A percentile compares a stretch with the other conserved stretches of the same genome.
Conservation (phyloP, 2,888 invertebrate genomes). For the Lagria hirta region DNA sequence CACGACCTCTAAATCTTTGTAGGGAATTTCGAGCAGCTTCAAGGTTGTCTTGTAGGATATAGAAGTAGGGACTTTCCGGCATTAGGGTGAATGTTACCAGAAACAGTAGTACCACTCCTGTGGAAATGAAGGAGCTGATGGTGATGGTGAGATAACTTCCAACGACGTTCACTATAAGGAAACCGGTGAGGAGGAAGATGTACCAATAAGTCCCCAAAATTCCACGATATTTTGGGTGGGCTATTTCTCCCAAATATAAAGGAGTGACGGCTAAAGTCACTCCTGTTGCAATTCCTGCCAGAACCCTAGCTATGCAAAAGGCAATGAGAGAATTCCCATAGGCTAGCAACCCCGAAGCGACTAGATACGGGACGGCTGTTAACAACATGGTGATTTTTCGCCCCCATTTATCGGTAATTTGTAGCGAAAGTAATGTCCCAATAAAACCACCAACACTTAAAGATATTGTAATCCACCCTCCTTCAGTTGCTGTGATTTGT, state of each 20-base stretch:
- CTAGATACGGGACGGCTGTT: conserved; percentile 1
- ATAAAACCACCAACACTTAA: conserved; percentile 2
- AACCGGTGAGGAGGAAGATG: conserved; percentile 59
- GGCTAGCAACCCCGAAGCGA: conserved; percentile 3
- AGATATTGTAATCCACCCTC: conserved; percentile 1
- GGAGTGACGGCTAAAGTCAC: conserved; percentile 54
- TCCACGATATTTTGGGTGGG: conserved; percentile 60
- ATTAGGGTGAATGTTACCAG: conserved; percentile 10
- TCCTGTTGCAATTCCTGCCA: conserved; percentile 63
- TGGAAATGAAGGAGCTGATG: background rate
- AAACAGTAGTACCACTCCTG: background rate
- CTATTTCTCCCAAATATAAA: conserved; percentile 63
- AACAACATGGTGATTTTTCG: conserved; percentile 9
- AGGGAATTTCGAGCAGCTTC: background rate
- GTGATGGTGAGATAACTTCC: conserved; percentile 49
- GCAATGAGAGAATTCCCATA: background rate
- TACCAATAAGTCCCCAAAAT: conserved; percentile 65
- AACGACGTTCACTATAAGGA: conserved; percentile 63
- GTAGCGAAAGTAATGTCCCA: background rate
- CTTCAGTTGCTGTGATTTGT: conserved; percentile 5
- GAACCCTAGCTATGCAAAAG: conserved; percentile 44
- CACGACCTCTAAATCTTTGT: conserved; percentile 1
- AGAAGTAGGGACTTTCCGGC: conserved; percentile 18
- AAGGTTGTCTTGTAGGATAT: conserved; percentile 1
- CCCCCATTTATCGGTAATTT: conserved; percentile 2